Base-by-base conservation (phyloP, 2,888 invertebrate species). In the Lacanobia wlatinum region DNA sequence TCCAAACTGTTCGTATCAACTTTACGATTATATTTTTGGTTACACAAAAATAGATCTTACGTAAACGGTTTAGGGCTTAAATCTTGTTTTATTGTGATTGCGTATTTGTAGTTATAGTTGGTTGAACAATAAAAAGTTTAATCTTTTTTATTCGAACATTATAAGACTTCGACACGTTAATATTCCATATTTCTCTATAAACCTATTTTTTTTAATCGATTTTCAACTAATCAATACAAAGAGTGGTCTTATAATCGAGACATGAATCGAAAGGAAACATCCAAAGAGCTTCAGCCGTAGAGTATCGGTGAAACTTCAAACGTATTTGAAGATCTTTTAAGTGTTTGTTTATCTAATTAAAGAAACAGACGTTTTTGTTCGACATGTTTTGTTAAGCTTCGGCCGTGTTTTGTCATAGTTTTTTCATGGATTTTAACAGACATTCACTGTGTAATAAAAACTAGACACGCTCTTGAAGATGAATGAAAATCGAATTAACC, bases 341-440 rank as follows among this genome's bases (percentile, higher is more conserved):
- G 73, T 76, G 84, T 87, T 86, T 89, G 88, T 85, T 89, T 78
- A 69, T 80, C 71, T 83, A 84, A 84, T 81, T 84, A 82, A 80
- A 83, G 80, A 78, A 75, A 79, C 72, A 82, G 76, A 68, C 73
- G 73, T 73, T 72, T 82, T 79, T 70, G 67, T 82, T 69, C 65
- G 65, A 61, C 61, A 50, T 62, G 76, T 68, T 78, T 63, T 60
- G 50, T 68, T 71, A 73, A 67, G 69, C 55, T 50, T 12, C 46
- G 21, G 59, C 62, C 23, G 63, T 81, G 67, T 76, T 73, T 73
- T 84, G 76, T 78, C 73, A 56, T 76, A 62, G 48, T 58, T 72
- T 70, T 78, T 68, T 70, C 55, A 60, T 23, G 23, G 12, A 28
- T 66, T 64, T 76, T 62, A 52, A 70, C 34, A 81, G 21, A 38